Conservation (phyloP, 2,113 vertebrate species). For the Lepus timidus region DNA sequence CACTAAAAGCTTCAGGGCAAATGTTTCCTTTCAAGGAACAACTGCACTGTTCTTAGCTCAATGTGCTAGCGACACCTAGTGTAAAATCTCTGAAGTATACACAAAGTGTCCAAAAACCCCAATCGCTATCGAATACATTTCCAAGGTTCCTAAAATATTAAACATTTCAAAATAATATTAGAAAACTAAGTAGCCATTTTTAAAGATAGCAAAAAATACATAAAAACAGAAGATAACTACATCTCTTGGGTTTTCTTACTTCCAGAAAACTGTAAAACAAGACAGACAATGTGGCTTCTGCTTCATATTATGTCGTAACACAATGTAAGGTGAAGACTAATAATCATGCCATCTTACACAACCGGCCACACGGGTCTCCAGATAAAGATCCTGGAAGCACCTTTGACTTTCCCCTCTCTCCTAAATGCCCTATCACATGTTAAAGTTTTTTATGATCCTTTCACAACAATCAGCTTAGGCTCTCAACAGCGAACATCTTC, state of each 20-base stretch:
- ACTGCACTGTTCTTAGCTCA: constrained; percentile 45
- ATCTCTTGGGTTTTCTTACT: background rate
- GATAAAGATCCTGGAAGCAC: background rate
- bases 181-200: constrained; percentile 10
- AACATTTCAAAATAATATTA: constrained; percentile 11
- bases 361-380: background rate
- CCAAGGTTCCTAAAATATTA: background rate
- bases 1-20: constrained; percentile 66
- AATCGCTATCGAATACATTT: background rate
- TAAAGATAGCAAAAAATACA: background rate
- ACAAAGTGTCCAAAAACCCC: background rate
- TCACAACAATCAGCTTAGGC: background rate
- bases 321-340: background rate
- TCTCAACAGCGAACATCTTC: background rate
- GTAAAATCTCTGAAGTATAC: constrained; percentile 67
- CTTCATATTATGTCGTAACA: constrained; percentile 1
- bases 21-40: constrained; percentile 46
- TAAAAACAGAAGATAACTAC: background rate
- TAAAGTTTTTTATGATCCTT: background rate
- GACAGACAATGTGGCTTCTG: background rate
- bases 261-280: background rate
- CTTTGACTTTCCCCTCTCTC: background rate
- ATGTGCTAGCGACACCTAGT: constrained; percentile 86
- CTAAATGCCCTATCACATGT: background rate
- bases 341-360: background rate